A percentile compares a stretch with the other conserved stretches of the same genome.
These are phyloP conservation scores for Punctoribates punctum DNA, from an alignment of 2,888 invertebrate genomes.

Conservation along the genomic window DNA sequence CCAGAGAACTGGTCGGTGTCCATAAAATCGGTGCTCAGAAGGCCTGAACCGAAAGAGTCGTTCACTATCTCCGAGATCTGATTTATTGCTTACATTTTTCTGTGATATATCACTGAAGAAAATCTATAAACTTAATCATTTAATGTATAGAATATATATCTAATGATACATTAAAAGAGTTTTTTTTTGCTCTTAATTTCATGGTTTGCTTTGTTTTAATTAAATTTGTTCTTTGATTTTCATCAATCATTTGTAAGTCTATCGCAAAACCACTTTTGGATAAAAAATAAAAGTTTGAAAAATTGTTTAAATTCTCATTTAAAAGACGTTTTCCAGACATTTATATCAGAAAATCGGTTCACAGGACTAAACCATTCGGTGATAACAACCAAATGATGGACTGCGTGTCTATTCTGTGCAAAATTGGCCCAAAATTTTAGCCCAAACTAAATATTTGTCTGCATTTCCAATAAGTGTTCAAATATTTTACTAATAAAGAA, in stretches of 20 bases:
- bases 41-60: not conserved
- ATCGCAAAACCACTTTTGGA: not conserved
- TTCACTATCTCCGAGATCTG: not conserved
- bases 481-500: not conserved
- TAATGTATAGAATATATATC: not conserved
- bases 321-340: not conserved
- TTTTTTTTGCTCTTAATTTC: conserved; percentile 1
- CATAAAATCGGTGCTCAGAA: not conserved
- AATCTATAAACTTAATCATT: not conserved
- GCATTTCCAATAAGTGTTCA: not conserved
- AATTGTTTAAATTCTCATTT: too few relatives aligned
- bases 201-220: conserved; percentile 13
- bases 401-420: too few relatives aligned
- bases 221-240: not conserved
- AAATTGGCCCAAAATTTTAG: too few relatives aligned
- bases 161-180: not conserved
- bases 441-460: too few relatives aligned
- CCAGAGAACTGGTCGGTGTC: not conserved
- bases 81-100: not conserved
- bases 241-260: conserved; percentile 4
- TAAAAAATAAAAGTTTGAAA: not conserved
- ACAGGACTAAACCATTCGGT: too few relatives aligned
- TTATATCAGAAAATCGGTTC: too few relatives aligned
- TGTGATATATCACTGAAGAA: not conserved
- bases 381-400: too few relatives aligned